Evolutionary conservation across 2,888 invertebrate species (phyloP).

Genomic region (Melanostoma mellinum): DNA sequence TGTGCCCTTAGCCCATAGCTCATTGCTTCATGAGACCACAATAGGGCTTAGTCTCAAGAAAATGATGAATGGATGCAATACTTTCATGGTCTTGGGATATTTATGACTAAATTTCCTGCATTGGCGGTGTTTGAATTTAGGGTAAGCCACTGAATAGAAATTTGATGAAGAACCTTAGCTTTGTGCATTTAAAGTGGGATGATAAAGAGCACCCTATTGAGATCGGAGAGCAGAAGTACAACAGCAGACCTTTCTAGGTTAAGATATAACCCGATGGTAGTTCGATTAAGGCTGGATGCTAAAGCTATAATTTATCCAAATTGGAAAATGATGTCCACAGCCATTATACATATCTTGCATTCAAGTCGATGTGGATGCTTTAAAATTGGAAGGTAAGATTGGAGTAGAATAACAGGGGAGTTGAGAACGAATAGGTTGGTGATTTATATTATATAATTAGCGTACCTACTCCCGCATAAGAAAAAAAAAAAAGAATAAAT

Average conservation of each 20-base stretch:
- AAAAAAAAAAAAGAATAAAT: too few relatives aligned
- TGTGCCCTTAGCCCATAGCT: too few relatives aligned
- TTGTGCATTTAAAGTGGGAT: conserved; percentile 16
- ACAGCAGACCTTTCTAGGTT: conserved; percentile 21
- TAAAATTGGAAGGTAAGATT: too few relatives aligned
- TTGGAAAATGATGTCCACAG: too few relatives aligned
- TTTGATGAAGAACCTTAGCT: conserved; percentile 50
- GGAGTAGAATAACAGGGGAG: too few relatives aligned
- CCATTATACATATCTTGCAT: too few relatives aligned
- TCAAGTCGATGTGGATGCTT: too few relatives aligned
- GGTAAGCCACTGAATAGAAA: conserved; percentile 52
- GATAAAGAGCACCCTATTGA: conserved; percentile 47
- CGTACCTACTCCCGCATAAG: too few relatives aligned
- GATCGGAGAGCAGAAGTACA: conserved; percentile 45
- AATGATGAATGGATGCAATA: conserved; percentile 70
- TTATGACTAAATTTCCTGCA: conserved; percentile 69
- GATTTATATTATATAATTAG: too few relatives aligned
- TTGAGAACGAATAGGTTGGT: too few relatives aligned
- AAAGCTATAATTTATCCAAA: conserved; percentile 18
- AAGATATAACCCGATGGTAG: conserved; percentile 13
- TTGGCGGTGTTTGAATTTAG: conserved; percentile 57
- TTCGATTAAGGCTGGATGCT: conserved; percentile 27
- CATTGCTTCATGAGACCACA: too few relatives aligned
- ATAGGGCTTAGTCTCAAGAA: conserved; percentile 35
- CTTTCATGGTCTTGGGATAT: conserved; percentile 62